Evolutionary conservation across 2,888 invertebrate species (phyloP).

Genomic region (Theretra japonica): DNA sequence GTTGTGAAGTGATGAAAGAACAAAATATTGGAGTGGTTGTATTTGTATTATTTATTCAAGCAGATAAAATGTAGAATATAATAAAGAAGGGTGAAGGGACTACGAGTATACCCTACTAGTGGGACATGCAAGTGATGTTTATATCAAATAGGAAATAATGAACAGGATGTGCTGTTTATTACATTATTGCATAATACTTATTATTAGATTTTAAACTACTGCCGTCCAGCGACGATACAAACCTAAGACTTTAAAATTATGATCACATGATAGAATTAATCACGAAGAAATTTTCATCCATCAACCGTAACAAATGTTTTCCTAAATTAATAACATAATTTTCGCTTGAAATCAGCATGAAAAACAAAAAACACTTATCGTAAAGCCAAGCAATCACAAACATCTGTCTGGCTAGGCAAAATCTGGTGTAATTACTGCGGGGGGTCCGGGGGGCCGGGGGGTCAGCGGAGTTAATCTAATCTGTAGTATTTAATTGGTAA

Average conservation of each 20-base stretch:
- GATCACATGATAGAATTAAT: too few relatives aligned
- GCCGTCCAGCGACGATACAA: too few relatives aligned
- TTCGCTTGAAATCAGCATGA: background rate
- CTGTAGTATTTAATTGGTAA: slow-evolving; percentile 57
- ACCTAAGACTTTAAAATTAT: too few relatives aligned
- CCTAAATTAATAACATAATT: background rate
- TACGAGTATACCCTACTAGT: too few relatives aligned
- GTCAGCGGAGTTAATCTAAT: slow-evolving; percentile 42
- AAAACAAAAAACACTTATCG: slow-evolving; percentile 14
- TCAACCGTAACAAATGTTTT: background rate
- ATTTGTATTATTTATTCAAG: background rate
- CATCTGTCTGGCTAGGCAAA: slow-evolving; percentile 22
- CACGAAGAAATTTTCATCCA: background rate
- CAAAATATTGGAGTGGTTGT: background rate
- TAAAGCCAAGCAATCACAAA: slow-evolving; percentile 19
- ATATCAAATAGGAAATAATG: too few relatives aligned
- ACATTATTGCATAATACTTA: too few relatives aligned
- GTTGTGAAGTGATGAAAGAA: background rate
- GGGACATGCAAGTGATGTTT: too few relatives aligned
- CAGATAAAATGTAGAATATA: too few relatives aligned
- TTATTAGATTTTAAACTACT: too few relatives aligned
- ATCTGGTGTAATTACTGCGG: slow-evolving; percentile 11
- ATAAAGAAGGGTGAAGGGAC: too few relatives aligned
- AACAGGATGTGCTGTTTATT: too few relatives aligned
- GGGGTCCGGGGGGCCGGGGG: slow-evolving; percentile 7